Conservation (phyloP, 1,140 invertebrate genomes). For the Limonius californicus region DNA sequence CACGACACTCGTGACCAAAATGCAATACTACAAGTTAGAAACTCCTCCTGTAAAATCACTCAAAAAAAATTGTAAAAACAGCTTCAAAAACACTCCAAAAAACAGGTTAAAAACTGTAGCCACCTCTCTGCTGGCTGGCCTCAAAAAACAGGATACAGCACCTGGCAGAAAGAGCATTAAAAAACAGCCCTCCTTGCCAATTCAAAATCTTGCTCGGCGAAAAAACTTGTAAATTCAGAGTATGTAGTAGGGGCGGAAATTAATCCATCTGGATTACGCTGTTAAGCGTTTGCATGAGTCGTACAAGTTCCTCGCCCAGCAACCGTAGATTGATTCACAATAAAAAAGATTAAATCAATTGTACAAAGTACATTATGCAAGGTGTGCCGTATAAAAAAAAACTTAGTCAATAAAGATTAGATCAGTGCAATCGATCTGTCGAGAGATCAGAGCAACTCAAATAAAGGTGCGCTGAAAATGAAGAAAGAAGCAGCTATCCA, state of each 20-base stretch:
- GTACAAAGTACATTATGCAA: conserved; percentile 52
- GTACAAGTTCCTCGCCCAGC: conserved; percentile 14
- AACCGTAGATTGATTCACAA: conserved; percentile 8
- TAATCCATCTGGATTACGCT: neutral
- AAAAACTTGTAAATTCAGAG: neutral
- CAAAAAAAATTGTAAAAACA: conserved; percentile 32
- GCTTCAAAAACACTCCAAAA: conserved; percentile 27
- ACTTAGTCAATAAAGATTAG: conserved; percentile 51
- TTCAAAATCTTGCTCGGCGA: conserved; percentile 33
- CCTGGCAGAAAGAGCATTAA: conserved; percentile 40
- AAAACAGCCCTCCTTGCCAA: conserved; percentile 45
- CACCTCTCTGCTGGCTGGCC: conserved; percentile 34
- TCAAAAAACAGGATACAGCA: conserved; percentile 37
- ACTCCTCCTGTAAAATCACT: conserved; percentile 44
- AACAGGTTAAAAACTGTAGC: conserved; percentile 24
- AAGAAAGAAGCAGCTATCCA: conserved; percentile 49
- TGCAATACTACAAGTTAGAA: conserved; percentile 29
- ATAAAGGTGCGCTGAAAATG: conserved; percentile 50
- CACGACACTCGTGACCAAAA: conserved; percentile 44
- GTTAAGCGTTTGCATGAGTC: neutral
- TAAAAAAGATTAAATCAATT: conserved; percentile 43
- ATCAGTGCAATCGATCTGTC: conserved; percentile 43
- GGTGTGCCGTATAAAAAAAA: conserved; percentile 65
- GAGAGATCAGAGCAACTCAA: conserved; percentile 47
- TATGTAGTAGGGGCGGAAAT: conserved; percentile 7